Base-by-base conservation (phyloP, 2,888 invertebrate species). In the Conus canariensis region DNA sequence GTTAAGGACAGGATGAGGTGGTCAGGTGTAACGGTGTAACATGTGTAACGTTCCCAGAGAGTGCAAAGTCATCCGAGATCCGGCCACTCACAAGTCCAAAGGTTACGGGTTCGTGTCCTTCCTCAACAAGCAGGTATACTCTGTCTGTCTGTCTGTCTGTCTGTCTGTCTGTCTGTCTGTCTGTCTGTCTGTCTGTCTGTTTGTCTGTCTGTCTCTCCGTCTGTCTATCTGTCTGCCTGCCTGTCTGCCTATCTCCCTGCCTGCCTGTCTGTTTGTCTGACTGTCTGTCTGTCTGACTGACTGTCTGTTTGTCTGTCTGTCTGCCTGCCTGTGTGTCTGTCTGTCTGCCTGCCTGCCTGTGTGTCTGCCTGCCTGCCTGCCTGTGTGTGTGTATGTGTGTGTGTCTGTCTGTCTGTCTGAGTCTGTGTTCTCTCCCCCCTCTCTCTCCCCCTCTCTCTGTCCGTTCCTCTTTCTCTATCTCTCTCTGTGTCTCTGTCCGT, bases 31-130 rank as follows among this genome's bases (percentile, higher is more conserved):
- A 45, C 4, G 45, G 45, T 45, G 45, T 45, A 45, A 45, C 45
- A 45, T 45, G 45, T 45, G 45, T 45, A 45, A 45, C 45, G 10
- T 90, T 93, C 93, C 90, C 96, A 97, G 97, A 96, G 99, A 99
- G 97, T 99, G 99, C 97, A 98, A 99, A 97, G 99, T 99, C 97
- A 99, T 99, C 92, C 98, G 99, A 95, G 99, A 99, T 97, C 99
- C 99, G 93, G 99, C 99, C 97, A 99, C 99, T 93, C 97, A 99
- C 97, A 99, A 99, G 97, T 99, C 99, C 94, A 99, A 99, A 97
- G 99, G 99, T 92, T 99, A 99, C 97, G 99, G 99, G 90, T 99
- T 99, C 97, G 99, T 99, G 83, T 99, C 99, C 74, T 99, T 99
- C 97, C 99, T 99, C 86, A 99, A 99, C 97, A 99, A 99, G 97